These are phyloP conservation scores for Tetramorium bicarinatum DNA, from an alignment of 2,888 invertebrate species.

Conservation along the genomic window DNA sequence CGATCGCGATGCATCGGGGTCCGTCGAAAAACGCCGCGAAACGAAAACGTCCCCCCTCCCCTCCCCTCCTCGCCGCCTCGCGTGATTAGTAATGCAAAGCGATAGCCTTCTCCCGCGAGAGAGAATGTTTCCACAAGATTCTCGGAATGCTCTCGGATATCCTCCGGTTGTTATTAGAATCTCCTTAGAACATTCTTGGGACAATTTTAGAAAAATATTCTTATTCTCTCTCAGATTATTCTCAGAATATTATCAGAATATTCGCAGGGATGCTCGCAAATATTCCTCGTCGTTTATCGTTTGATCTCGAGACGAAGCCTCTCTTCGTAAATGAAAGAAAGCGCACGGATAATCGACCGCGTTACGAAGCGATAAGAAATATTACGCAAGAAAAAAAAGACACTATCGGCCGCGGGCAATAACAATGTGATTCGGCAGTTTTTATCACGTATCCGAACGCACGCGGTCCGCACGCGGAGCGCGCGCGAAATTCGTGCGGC, in stretches of 20 bases:
- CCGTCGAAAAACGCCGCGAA: neutral
- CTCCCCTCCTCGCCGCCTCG: neutral
- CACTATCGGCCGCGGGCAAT: slow-evolving; percentile 1
- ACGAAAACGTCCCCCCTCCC: neutral
- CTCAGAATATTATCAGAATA: neutral
- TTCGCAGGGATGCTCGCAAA: neutral
- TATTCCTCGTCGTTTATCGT: neutral
- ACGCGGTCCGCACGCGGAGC: neutral
- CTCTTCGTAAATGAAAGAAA: neutral
- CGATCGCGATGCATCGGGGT: slow-evolving; percentile 30
- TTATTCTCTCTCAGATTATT: neutral
- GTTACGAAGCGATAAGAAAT: neutral
- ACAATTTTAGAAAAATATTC: slow-evolving; percentile 17
- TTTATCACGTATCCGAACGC: slow-evolving; percentile 1
- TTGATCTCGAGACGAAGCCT: neutral
- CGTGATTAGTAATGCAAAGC: slow-evolving; percentile 7
- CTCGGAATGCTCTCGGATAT: neutral
- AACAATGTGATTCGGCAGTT: slow-evolving; percentile 6
- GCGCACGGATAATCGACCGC: neutral
- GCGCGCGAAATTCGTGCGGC: too few species aligned
- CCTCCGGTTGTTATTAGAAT: slow-evolving; percentile 23
- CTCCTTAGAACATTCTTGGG: slow-evolving; percentile 9
- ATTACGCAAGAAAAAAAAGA: neutral
- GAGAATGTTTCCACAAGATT: slow-evolving; percentile 6
- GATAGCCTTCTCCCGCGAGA: neutral